These are phyloP conservation scores for Melanotaenia maccullochi DNA, from an alignment of 2,797 vertebrate genomes.

Conservation along the genomic window DNA sequence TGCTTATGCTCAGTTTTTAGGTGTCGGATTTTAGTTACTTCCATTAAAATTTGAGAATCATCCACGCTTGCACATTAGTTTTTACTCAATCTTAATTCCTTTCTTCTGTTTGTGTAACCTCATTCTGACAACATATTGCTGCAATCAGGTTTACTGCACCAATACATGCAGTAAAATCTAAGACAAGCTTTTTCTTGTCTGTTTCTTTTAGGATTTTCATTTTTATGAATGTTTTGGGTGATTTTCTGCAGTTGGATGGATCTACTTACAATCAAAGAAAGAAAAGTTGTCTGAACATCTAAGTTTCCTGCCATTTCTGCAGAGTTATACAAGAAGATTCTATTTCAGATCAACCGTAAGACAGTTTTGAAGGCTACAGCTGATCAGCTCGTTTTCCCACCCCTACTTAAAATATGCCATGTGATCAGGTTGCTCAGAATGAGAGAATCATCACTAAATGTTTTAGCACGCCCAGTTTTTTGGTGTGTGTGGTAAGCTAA, in stretches of 20 bases:
- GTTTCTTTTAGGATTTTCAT: not conserved
- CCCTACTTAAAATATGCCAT: constrained; percentile 28
- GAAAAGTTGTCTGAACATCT: too few species aligned
- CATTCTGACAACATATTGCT: not conserved
- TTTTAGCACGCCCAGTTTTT: constrained; percentile 71
- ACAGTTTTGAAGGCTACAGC: constrained; percentile 24
- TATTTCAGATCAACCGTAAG: constrained; percentile 14
- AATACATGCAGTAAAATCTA: too few species aligned
- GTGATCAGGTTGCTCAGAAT: constrained; percentile 55
- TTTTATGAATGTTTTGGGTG: not conserved
- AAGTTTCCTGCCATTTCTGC: not conserved
- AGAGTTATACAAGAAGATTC: constrained; percentile 3
- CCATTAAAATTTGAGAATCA: not conserved
- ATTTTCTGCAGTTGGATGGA: not conserved
- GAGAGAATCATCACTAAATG: constrained; percentile 75
- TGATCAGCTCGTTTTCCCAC: constrained; percentile 13
- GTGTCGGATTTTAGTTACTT: not conserved
- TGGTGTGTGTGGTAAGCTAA: constrained; percentile 72
- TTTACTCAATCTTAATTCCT: not conserved
- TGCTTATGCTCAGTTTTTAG: too few species aligned
- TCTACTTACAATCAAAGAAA: not conserved
- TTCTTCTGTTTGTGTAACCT: not conserved
- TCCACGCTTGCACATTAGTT: not conserved
- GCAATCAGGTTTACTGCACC: not conserved
- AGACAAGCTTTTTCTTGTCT: not conserved